phyloP scores from a whole-genome alignment of 2,113 vertebrate species.

The Terrapene triunguis region DNA sequence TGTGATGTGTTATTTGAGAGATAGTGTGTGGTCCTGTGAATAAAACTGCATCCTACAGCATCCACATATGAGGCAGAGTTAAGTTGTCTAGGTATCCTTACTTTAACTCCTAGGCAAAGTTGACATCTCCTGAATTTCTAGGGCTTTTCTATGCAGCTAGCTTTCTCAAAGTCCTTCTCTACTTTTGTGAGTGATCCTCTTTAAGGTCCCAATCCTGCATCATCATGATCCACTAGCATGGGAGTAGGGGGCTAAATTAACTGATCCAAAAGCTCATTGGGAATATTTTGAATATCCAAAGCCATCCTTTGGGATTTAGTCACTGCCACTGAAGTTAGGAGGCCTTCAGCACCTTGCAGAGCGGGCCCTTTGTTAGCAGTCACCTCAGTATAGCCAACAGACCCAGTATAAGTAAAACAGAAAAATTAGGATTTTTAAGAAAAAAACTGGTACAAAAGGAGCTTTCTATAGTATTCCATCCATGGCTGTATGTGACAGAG shows the following conservation, averaged over 20 bases:
- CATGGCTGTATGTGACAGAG: neutral
- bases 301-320: neutral
- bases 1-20: neutral
- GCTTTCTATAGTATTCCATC: neutral
- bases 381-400: neutral
- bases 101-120: neutral
- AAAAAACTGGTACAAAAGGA: neutral
- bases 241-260: neutral
- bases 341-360: neutral
- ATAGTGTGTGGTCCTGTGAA: neutral
- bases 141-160: neutral
- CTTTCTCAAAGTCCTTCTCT: neutral
- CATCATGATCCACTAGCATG: neutral
- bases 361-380: neutral
- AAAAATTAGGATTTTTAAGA: neutral
- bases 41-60: neutral
- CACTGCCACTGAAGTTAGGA: neutral
- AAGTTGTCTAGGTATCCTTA: neutral
- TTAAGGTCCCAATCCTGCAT: accelerated
- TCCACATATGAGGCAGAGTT: neutral
- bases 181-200: neutral
- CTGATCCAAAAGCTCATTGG: neutral
- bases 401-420: neutral
- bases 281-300: neutral
- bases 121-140: neutral